Conservation (phyloP, 2,797 vertebrate species). For the Melanogrammus aeglefinus region DNA sequence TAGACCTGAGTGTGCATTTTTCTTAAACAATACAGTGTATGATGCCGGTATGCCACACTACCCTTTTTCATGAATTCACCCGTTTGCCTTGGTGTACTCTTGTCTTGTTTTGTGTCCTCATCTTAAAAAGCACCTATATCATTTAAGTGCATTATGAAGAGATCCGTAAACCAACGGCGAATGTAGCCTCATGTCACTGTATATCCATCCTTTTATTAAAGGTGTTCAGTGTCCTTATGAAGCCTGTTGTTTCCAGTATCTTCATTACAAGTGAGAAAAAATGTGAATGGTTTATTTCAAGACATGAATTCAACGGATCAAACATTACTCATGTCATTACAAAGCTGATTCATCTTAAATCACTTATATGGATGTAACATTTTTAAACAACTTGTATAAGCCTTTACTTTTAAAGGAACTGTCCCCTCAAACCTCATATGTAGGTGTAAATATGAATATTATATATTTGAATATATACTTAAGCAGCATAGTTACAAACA, state of each 20-base stretch:
- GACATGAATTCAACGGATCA: not conserved
- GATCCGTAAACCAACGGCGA: conserved; percentile 45
- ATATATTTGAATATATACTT: not conserved
- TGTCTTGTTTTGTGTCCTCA: conserved; percentile 44
- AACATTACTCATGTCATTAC: not conserved
- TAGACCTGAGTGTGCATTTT: not conserved
- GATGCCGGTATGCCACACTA: not conserved
- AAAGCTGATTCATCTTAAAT: not conserved
- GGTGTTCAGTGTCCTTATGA: conserved; percentile 45
- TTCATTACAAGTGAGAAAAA: not conserved
- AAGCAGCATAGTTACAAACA: not conserved
- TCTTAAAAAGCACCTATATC: conserved; percentile 56
- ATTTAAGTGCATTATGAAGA: conserved; percentile 61
- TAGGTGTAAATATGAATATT: not conserved
- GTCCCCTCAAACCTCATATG: not conserved
- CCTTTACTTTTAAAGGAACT: not conserved
- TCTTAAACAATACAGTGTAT: not conserved
- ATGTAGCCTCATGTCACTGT: conserved; percentile 60
- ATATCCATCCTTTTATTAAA: conserved; percentile 61
- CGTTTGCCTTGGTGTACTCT: conserved; percentile 48
- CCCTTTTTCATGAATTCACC: conserved; percentile 32
- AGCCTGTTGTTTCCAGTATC: not conserved
- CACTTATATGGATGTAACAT: not conserved
- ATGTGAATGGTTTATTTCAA: not conserved
- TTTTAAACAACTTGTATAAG: not conserved